phyloP scores from a whole-genome alignment of 23 tunicate species.

The Botrylloides violaceus region DNA sequence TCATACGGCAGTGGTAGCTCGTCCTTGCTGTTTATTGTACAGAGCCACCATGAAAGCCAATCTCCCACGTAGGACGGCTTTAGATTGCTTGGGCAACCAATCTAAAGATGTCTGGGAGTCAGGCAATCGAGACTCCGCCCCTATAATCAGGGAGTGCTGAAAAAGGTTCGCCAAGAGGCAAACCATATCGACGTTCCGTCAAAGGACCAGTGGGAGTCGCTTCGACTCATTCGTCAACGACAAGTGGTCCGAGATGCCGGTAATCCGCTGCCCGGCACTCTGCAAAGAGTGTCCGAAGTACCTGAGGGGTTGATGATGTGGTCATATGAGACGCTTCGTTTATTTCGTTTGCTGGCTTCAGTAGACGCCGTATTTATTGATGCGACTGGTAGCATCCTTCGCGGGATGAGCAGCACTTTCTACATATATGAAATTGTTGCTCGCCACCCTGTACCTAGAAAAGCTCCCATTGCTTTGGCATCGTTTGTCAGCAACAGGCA shows the following conservation, averaged over 20 bases:
- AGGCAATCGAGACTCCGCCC: constrained; percentile 6
- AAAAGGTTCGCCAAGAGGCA: background rate
- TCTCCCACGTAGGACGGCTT: background rate
- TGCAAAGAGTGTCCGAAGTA: background rate
- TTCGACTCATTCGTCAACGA: background rate
- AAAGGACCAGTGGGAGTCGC: background rate
- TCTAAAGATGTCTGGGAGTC: constrained; percentile 3
- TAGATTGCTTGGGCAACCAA: background rate
- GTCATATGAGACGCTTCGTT: background rate
- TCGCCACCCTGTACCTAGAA: background rate
- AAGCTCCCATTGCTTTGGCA: constrained; percentile 12
- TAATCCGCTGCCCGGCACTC: background rate
- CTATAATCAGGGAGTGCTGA: background rate
- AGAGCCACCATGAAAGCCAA: background rate
- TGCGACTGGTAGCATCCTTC: constrained; percentile 7
- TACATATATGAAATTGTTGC: constrained; percentile 10
- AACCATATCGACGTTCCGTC: background rate
- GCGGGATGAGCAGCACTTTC: background rate
- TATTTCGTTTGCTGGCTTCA: background rate
- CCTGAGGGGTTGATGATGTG: background rate
- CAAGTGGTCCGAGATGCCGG: background rate
- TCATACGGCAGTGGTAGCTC: too few relatives aligned
- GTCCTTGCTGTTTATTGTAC: too few relatives aligned
- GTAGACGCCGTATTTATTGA: constrained; percentile 1
- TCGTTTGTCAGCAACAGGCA: background rate